Base-by-base conservation (phyloP, 92 coral and sea anemone species). In the Ricordea florida region DNA sequence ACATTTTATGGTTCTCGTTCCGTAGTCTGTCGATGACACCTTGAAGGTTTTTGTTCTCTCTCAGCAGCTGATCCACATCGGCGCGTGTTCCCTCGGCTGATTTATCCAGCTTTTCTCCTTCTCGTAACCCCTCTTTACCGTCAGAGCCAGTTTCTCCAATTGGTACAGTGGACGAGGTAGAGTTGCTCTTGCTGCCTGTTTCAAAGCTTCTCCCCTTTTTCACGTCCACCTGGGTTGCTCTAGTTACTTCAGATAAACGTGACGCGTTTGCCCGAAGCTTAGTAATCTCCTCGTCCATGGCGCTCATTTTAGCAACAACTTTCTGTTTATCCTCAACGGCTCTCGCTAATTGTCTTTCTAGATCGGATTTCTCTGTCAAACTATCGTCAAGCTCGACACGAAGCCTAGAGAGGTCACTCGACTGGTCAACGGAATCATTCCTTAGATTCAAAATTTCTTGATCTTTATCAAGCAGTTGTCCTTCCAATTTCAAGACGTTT, bases 401-500 rank as follows among this genome's bases (percentile, higher is more conserved):
- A 20, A 91, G 51, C 55, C 88, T 91, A 34, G 90, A 72, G 7
- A 91, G 85, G 30, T 91, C 97, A 27, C 97, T 83, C 89, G 82
- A 88, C 17, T 87, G 78, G 66, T 91, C 97, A 16, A 91, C 97
- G 10, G 84, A 70, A 43, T 87, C 93, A 43, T 91, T 91, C 77
- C 90, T 88, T 28, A 91, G 69, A 36, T 81, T 51, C 26, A 91
- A 21, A 32, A 91, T 87, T 69, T 91, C 97, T 33, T 88, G 90
- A 23, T 91, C 97, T 25, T 88, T 91, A 48, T 58, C 60, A 31
- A 83, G 72, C 26, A 91, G 45, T 22, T 91, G 87, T 18, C 90
- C 69, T 50, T 91, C 97, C 58, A 91, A 57, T 32, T 58, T 82
- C 6, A 88, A 79, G 28, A 74, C 84, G 43, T 79, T 80, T 37